Base-by-base conservation (phyloP, 2,797 vertebrate genomes). In the Hypotaenidia philippensis region DNA sequence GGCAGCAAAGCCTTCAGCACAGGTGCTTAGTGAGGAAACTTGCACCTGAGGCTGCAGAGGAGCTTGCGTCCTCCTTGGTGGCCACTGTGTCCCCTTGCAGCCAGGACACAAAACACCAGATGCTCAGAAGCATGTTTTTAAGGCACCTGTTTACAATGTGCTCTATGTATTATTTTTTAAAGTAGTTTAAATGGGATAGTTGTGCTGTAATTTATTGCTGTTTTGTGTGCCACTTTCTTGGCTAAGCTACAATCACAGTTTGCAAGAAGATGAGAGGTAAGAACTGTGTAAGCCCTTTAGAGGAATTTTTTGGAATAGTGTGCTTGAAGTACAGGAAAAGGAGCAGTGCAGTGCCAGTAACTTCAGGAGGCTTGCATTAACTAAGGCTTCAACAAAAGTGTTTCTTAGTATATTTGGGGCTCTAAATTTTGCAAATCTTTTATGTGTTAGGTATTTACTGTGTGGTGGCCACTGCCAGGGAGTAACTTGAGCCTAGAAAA, bases 51-150 rank as follows among this genome's bases (percentile, higher is more conserved):
- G 61, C 41, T 60, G 71, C 57, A 10, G 44, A 86, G 68, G 64
- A 55, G 41, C 53, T 3, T 4, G 8, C 27, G 36, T 41, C 55
- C 18, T 32, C n/a, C 55, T 11, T 4, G 40, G 10, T 57, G 76
- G 50, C 25, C 1, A 4, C 6, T 2, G 16, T 31, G 68, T 59
- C 53, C 69, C 6, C 1, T 14, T 69, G 47, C 80, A 72, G 55
- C 32, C 23, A n/a, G 29, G 52, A 12, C 23, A 17, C n/a, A 66
- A 45, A 64, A 82, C 74, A 29, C 21, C 47, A 31, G 68, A 86
- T 72, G 86, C 93, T 89, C 88, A 90, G 77, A 90, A 93, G 92
- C 94, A 93, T 94, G 94, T 89, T 94, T 89, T 79, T 93, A 65
- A 94, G 59, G 61, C 89, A 93, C 71, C 59, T 63, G 82, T 94